phyloP scores from a whole-genome alignment of 2,888 invertebrate species.

The Embidobia sp. region DNA sequence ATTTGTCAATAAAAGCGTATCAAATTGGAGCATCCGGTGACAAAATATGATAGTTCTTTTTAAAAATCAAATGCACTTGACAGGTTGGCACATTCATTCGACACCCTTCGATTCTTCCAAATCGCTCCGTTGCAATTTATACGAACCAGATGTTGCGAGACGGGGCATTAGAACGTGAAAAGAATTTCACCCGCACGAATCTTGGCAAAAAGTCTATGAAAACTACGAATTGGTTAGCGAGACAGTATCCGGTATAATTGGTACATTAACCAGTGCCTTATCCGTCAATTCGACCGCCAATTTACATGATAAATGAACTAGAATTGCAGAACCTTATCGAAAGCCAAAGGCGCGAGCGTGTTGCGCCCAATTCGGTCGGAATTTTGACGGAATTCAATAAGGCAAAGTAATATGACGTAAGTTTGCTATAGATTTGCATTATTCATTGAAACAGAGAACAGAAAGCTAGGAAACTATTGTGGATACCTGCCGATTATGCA shows the following conservation, averaged over 20 bases:
- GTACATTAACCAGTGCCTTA: background rate
- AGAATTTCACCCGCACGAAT: conserved; percentile 53
- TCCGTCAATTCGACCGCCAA: background rate
- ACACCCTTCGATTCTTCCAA: conserved; percentile 57
- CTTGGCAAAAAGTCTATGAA: conserved; percentile 56
- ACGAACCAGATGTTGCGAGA: conserved; percentile 56
- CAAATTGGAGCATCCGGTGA: background rate
- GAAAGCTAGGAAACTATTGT: conserved; percentile 37
- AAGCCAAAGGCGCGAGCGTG: background rate
- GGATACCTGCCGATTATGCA: conserved; percentile 29
- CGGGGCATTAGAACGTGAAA: conserved; percentile 53
- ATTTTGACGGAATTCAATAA: conserved; percentile 33
- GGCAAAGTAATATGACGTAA: conserved; percentile 29
- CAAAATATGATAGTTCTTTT: conserved; percentile 38
- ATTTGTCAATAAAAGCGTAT: conserved; percentile 16
- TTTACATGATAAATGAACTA: conserved; percentile 12
- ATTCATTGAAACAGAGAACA: conserved; percentile 28
- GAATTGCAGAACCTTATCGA: background rate
- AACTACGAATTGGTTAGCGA: conserved; percentile 49
- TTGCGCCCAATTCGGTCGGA: background rate
- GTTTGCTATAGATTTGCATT: conserved; percentile 38
- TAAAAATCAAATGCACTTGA: conserved; percentile 51
- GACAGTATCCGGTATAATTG: background rate
- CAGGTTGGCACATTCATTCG: conserved; percentile 57
- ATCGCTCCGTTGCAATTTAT: conserved; percentile 61